Base-by-base conservation (phyloP, 2,797 vertebrate species). In the Gastrophryne carolinensis region DNA sequence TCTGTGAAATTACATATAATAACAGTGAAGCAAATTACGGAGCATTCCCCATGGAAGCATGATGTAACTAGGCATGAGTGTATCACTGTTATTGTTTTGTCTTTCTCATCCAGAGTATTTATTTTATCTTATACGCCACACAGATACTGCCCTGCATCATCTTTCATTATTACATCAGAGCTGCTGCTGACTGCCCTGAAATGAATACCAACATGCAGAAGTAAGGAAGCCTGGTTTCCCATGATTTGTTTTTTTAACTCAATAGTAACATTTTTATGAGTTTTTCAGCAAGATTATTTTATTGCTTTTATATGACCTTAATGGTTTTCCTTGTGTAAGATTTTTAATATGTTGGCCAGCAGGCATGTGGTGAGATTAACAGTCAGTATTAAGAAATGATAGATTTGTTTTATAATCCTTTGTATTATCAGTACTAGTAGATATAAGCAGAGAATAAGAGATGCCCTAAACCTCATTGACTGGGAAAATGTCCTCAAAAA, bases 181-280 rank as follows among this genome's bases (percentile, higher is more conserved):
- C 77, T 81, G 79, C 62, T 83, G 80, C 78, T 82, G 82, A 75
- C 61, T 79, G 73, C 79, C 81, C 57, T 80, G 81, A 82, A 83
- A 84, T 83, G 86, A 83, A 83, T 83, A 81, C 74, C 79, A 66
- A 0, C 3, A 66, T 19, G 34, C 81, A 79, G 72, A 81, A 75
- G 80, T 24, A 58, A 82, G 68, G 75, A 79, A 73, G 65, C 73
- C 71, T 67, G 79, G 53, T 85, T 83, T 80, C 75, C 72, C 64
- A 66, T 84, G 0, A 72, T 75, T 86, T 85, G 75, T 74, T 75
- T 79, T 80, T 65, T 15, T 17, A 5, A 12, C 62, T 57, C 60
- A 56, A 73, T 79, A 84, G 80, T 75, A 73, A 80, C 9, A 77
- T 11, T 72, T 82, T 80, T 81, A 68, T 67, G 79, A 79, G 78